Percentiles rank a stretch among this genome's conserved stretches.
Evolutionary conservation across 2,888 invertebrate species (phyloP).

Genomic region (Theretra japonica): DNA sequence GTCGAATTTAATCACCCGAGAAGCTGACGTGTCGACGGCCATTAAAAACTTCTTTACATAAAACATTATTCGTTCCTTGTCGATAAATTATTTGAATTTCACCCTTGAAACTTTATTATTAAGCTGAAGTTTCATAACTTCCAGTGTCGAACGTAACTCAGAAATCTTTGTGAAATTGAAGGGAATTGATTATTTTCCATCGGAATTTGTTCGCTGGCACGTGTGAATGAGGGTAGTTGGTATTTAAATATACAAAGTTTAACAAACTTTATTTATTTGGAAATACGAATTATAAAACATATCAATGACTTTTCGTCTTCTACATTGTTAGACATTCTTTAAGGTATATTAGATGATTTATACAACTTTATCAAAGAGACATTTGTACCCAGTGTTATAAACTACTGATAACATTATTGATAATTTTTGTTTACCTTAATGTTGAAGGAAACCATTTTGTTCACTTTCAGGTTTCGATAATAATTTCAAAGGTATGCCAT

Average conservation of each 20-base stretch:
- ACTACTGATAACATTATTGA: no score
- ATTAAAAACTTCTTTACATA: slow-evolving; percentile 60
- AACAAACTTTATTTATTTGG: no score
- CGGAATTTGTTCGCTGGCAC: slow-evolving; percentile 22
- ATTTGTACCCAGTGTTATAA: no score
- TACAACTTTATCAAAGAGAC: no score
- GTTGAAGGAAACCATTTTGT: no score
- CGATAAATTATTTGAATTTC: slow-evolving; percentile 72
- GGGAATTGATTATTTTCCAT: slow-evolving; percentile 34
- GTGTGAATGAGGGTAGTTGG: slow-evolving; percentile 7
- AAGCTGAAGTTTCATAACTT: slow-evolving; percentile 55
- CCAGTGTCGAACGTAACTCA: slow-evolving; percentile 44
- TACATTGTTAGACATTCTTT: no score
- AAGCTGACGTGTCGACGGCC: slow-evolving; percentile 44
- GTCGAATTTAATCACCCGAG: slow-evolving; percentile 44
- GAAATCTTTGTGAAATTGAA: slow-evolving; percentile 50
- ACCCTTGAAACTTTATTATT: slow-evolving; percentile 59
- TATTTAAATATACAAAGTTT: neutral
- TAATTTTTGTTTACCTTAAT: no score
- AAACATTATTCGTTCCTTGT: slow-evolving; percentile 61
- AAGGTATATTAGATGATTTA: no score
- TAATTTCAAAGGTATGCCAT: no score
- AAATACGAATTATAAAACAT: neutral
- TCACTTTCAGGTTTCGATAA: no score
- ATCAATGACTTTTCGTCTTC: no score